Evolutionary conservation across 2,113 vertebrate genomes (phyloP), one percentile per base, ranked within the genome.

Genomic region (Sylvietta virens): DNA sequence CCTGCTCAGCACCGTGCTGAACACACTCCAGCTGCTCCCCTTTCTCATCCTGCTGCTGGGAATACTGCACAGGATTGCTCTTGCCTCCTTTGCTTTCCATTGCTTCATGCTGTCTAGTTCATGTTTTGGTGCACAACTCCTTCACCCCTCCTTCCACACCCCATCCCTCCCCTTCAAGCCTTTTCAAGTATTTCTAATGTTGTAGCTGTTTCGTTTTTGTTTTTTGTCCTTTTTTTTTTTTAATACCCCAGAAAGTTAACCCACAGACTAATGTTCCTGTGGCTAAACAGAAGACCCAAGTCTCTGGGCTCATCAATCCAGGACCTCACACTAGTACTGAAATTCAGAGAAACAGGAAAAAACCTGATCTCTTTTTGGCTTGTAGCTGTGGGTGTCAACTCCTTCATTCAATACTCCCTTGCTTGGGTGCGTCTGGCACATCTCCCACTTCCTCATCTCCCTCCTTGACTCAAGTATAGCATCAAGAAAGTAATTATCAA

Each of bases 291-390:
- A 65, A 83, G 85, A 88, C 87, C 18, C 24, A 73, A 53, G 27
- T 70, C 60, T 93, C 66, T 48, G 48, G 33, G 31, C 17, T 92
- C 65, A 40, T 93, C 82, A 90, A 3, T 86, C 51, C 56, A 86
- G 65, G 88, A 92, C 82, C 93, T 96, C 88, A 93, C 81, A 95
- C 42, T 54, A 86, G 35, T 77, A 60, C 62, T 58, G 64, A 90
- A 90, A 92, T 81, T 70, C 74, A 64, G 76, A 83, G 78, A 91
- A 88, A 48, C 35, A 67, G 74, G 61, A 64, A 40, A 65, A 88
- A 65, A 62, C n/a, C n/a, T n/a, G 17, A 50, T 90, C 23, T 70
- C 30, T 88, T 81, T 83, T 70, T 0, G 1, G 14, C 24, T 88
- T 37, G 6, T n/a, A 80, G 47, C 47, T 53, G 35, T 66, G 67